Percentiles rank a stretch among this genome's conserved stretches.
Conservation (phyloP, 1,140 invertebrate species). For the Tetramorium alpestre region DNA sequence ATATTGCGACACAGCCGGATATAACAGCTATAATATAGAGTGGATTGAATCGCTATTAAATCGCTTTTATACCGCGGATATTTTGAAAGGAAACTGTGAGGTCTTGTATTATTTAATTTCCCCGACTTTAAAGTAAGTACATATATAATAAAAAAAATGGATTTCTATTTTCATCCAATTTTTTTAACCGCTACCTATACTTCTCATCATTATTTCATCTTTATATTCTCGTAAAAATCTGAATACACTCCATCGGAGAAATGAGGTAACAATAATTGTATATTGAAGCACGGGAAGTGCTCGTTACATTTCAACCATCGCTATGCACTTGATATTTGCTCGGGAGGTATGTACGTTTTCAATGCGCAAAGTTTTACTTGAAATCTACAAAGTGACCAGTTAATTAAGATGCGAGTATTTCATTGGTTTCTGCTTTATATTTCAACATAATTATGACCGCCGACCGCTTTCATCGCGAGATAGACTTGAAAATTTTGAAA, state of each 20-base stretch:
- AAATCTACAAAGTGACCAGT: neutral
- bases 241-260: neutral
- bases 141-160: neutral
- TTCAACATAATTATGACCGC: neutral
- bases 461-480: neutral
- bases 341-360: neutral
- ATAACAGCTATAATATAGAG: neutral
- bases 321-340: neutral
- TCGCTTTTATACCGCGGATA: neutral
- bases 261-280: neutral
- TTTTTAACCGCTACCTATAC: neutral
- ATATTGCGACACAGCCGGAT: conserved; percentile 5
- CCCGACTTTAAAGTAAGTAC: neutral
- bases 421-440: conserved; percentile 4
- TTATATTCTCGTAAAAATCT: neutral
- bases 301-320: neutral
- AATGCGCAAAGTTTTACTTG: conserved; percentile 4
- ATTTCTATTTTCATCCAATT: neutral
- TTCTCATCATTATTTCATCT: neutral
- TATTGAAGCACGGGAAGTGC: neutral
- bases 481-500: conserved; percentile 1
- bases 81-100: neutral
- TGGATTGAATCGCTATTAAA: conserved; percentile 27
- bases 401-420: conserved; percentile 25
- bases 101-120: conserved; percentile 6